phyloP scores from a whole-genome alignment of 2,888 invertebrate genomes.

The Platynereis dumerilii region DNA sequence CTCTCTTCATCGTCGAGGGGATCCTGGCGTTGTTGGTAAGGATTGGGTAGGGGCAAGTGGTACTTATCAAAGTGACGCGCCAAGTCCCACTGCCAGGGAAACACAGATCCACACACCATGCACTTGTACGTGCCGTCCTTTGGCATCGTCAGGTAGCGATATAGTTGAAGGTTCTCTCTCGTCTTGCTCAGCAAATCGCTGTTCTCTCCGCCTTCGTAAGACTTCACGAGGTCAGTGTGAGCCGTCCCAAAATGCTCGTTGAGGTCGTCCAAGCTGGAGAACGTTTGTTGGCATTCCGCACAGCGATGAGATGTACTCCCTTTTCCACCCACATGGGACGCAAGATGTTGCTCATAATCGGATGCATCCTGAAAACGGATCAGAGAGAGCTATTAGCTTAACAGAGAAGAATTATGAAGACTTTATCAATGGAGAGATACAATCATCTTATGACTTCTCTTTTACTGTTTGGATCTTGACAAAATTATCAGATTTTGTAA shows the following conservation, averaged over 20 bases:
- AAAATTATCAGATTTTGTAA: no score
- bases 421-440: no score
- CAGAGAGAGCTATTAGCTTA: no score
- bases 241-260: slow-evolving; percentile 56
- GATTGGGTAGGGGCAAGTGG: slow-evolving; percentile 56
- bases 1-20: slow-evolving; percentile 11
- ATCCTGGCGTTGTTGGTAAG: slow-evolving; percentile 47
- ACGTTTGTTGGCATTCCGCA: slow-evolving; percentile 56
- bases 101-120: slow-evolving; percentile 60
- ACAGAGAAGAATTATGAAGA: no score
- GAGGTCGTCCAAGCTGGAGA: slow-evolving; percentile 54
- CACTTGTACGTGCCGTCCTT: slow-evolving; percentile 38
- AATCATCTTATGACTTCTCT: no score
- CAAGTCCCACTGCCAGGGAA: slow-evolving; percentile 63
- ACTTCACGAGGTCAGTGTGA: slow-evolving; percentile 43
- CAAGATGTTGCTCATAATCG: slow-evolving; percentile 18
- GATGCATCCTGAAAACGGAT: neutral
- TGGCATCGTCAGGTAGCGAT: slow-evolving; percentile 17
- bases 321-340: slow-evolving; percentile 5
- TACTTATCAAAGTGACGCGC: slow-evolving; percentile 62
- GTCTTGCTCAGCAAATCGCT: slow-evolving; percentile 52
- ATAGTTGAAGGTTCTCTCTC: slow-evolving; percentile 27
- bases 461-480: no score
- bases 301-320: slow-evolving; percentile 47
- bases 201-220: slow-evolving; percentile 35